A percentile compares a stretch with the other conserved stretches of the same genome.
phyloP scores from a whole-genome alignment of 2,797 vertebrate species.

The Melanotaenia pygmaea region DNA sequence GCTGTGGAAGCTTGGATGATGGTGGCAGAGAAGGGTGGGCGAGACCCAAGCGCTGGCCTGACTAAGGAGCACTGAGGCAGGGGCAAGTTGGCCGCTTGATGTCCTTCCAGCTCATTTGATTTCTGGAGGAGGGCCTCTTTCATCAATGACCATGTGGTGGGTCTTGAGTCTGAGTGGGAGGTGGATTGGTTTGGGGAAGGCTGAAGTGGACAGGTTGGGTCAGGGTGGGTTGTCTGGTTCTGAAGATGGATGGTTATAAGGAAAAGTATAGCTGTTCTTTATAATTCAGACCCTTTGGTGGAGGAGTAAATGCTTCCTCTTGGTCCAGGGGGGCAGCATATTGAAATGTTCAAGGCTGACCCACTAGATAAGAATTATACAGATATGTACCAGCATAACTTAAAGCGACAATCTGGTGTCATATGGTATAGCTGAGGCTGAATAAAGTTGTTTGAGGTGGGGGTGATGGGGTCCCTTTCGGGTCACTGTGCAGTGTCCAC shows the following conservation, averaged over 20 bases:
- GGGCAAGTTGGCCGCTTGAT: constrained; percentile 84
- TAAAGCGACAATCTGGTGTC: constrained; percentile 63
- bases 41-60: constrained; percentile 66
- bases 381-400: constrained; percentile 18
- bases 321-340: neutral
- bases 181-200: constrained; percentile 43
- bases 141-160: constrained; percentile 87
- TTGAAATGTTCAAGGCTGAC: constrained; percentile 4
- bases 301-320: constrained; percentile 12
- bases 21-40: constrained; percentile 62
- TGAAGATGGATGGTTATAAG: constrained; percentile 27
- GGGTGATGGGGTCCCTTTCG: constrained; percentile 20
- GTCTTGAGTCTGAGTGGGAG: constrained; percentile 82
- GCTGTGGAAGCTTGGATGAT: constrained; percentile 71
- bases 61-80: constrained; percentile 62
- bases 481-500: constrained; percentile 63
- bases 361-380: neutral
- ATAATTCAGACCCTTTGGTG: constrained; percentile 5
- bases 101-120: constrained; percentile 95
- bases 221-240: constrained; percentile 42
- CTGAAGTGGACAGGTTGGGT: constrained; percentile 49
- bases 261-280: constrained; percentile 28
- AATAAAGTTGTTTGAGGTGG: constrained; percentile 60
- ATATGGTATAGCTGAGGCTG: constrained; percentile 50
- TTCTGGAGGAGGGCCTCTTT: constrained; percentile 85